A percentile compares a stretch with the other conserved stretches of the same genome.
Conservation (phyloP, 2,888 invertebrate genomes). For the Andricus quercusramuli region DNA sequence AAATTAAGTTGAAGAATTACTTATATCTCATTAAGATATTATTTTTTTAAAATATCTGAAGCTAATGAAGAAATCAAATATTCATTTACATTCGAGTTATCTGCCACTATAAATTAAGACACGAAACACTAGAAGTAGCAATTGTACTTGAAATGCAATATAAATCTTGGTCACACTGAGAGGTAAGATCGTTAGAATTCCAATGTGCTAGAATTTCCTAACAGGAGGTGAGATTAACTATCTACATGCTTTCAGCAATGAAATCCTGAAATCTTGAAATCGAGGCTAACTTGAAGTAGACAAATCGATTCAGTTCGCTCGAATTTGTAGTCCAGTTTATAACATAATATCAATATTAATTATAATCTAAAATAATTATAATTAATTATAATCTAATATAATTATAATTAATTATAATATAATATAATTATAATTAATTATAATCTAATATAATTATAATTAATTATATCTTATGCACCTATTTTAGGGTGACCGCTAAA, state of each 20-base stretch:
- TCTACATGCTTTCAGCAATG: neutral
- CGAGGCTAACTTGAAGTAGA: neutral
- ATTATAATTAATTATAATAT: neutral
- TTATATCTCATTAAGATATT: no score
- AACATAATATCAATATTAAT: neutral
- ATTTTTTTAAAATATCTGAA: no score
- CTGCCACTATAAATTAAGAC: neutral
- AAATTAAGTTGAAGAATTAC: no score
- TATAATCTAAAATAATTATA: no score
- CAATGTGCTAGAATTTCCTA: neutral
- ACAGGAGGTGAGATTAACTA: neutral
- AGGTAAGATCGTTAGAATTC: neutral
- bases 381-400: no score
- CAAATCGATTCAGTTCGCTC: neutral
- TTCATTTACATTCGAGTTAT: neutral
- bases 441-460: no score
- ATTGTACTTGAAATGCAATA: neutral
- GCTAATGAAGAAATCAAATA: neutral
- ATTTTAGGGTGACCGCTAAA: no score
- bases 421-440: no score
- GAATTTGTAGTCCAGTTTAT: neutral
- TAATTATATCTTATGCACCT: neutral
- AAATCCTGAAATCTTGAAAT: neutral
- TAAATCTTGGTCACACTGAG: conserved; percentile 5
- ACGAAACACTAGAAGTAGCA: neutral